Percentiles rank a stretch among this genome's conserved stretches.
Conservation (phyloP, 2,888 invertebrate species). For the Aproaerema taeniolella region DNA sequence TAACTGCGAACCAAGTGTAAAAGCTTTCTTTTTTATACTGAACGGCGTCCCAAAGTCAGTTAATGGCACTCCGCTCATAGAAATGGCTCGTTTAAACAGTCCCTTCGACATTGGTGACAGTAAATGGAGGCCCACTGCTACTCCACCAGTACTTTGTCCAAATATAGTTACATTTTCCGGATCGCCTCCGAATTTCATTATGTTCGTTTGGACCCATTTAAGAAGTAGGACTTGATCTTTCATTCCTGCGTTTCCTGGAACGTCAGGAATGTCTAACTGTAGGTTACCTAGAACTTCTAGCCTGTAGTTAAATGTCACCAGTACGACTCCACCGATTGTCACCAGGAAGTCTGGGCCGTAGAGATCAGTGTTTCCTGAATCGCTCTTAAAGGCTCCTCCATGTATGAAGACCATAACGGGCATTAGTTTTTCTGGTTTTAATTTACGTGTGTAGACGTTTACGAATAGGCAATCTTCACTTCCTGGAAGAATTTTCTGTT, state of each 20-base stretch:
- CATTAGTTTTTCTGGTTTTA: constrained; percentile 23
- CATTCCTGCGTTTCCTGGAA: constrained; percentile 77
- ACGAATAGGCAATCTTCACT: constrained; percentile 44
- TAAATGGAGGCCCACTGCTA: constrained; percentile 31
- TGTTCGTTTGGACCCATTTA: constrained; percentile 39
- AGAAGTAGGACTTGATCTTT: constrained; percentile 50
- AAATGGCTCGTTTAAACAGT: constrained; percentile 39
- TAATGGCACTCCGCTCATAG: constrained; percentile 40
- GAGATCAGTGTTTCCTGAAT: constrained; percentile 33
- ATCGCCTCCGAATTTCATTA: constrained; percentile 39
- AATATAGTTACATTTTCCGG: constrained; percentile 38
- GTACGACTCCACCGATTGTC: constrained; percentile 35
- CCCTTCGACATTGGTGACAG: constrained; percentile 46
- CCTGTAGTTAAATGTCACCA: too few species aligned
- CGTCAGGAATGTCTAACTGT: constrained; percentile 65
- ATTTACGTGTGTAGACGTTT: constrained; percentile 40
- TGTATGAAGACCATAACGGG: constrained; percentile 49
- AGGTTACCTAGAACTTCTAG: constrained; percentile 75
- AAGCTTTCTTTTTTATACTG: constrained; percentile 25
- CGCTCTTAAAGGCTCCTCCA: constrained; percentile 40
- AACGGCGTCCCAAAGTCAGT: constrained; percentile 28
- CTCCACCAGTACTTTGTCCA: constrained; percentile 45
- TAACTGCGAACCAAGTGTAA: constrained; percentile 26
- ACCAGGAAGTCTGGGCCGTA: constrained; percentile 47
- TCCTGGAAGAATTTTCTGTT: constrained; percentile 26